phyloP scores from a whole-genome alignment of 2,888 invertebrate genomes.

The Agrypnus murinus region DNA sequence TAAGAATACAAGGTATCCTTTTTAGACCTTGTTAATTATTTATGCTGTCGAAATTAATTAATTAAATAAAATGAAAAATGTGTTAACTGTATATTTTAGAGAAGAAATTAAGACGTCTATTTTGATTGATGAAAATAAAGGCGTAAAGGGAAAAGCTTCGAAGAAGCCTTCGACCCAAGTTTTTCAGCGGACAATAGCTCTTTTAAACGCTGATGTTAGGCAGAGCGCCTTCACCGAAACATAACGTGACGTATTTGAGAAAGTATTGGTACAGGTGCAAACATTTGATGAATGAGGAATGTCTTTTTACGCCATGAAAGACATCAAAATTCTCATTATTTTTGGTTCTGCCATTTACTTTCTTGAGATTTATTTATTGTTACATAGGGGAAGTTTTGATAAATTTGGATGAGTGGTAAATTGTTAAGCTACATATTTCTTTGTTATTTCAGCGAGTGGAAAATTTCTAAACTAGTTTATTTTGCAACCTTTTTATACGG shows the following conservation, averaged over 20 bases:
- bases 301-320: slow-evolving; percentile 15
- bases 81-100: background rate
- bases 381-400: too few species aligned
- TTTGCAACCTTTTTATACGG: too few species aligned
- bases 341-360: background rate
- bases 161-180: background rate
- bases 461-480: too few species aligned
- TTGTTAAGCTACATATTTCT: too few species aligned
- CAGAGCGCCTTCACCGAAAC: background rate
- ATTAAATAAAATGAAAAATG: too few species aligned
- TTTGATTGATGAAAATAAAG: slow-evolving; percentile 15
- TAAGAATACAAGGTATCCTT: too few species aligned
- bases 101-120: slow-evolving; percentile 19
- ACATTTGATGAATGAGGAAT: slow-evolving; percentile 9
- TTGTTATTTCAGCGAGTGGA: too few species aligned
- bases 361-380: too few species aligned
- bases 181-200: slow-evolving; percentile 9
- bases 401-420: too few species aligned
- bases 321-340: slow-evolving; percentile 16
- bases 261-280: slow-evolving; percentile 12
- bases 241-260: slow-evolving; percentile 3
- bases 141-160: background rate
- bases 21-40: too few species aligned
- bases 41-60: too few species aligned
- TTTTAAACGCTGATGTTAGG: slow-evolving; percentile 10